These are phyloP conservation scores for Aspidiotus destructor DNA, from an alignment of 2,888 invertebrate species.

Conservation along the genomic window DNA sequence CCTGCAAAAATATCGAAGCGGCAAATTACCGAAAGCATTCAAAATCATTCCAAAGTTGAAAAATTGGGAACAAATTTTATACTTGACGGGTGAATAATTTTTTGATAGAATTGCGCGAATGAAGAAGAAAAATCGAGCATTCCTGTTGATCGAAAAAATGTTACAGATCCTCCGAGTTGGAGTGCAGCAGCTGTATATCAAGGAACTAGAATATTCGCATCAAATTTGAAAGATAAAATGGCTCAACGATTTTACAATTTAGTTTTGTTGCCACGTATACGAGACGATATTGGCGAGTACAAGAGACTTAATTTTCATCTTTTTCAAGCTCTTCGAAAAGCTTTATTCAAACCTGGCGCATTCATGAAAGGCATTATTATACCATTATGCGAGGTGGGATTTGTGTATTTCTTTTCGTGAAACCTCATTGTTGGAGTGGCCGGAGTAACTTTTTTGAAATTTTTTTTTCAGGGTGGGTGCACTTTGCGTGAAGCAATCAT, in stretches of 20 bases:
- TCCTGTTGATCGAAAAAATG: too few species aligned
- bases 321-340: slow-evolving; percentile 84
- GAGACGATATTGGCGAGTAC: slow-evolving; percentile 92
- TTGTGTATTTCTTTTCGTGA: slow-evolving; percentile 6
- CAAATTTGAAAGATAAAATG: slow-evolving; percentile 91
- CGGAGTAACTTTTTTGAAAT: too few species aligned
- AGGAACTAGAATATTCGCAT: slow-evolving; percentile 88
- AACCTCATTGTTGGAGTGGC: too few species aligned
- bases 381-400: slow-evolving; percentile 51
- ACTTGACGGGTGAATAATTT: slow-evolving; percentile 51
- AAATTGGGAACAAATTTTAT: slow-evolving; percentile 90
- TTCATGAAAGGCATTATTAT: slow-evolving; percentile 85
- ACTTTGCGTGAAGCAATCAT: slow-evolving; percentile 92
- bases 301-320: slow-evolving; percentile 92
- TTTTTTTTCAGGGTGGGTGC: slow-evolving; percentile 68
- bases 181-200: slow-evolving; percentile 96
- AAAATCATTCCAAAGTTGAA: slow-evolving; percentile 85
- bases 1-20: slow-evolving; percentile 77
- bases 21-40: slow-evolving; percentile 95
- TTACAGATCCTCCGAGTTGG: slow-evolving; percentile 83
- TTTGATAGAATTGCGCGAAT: background rate
- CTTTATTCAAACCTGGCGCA: slow-evolving; percentile 92
- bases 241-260: slow-evolving; percentile 90
- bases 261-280: slow-evolving; percentile 77
- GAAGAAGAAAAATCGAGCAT: too few species aligned